These are phyloP conservation scores for Jaculus jaculus DNA, from an alignment of 2,113 vertebrate species.

Conservation along the genomic window DNA sequence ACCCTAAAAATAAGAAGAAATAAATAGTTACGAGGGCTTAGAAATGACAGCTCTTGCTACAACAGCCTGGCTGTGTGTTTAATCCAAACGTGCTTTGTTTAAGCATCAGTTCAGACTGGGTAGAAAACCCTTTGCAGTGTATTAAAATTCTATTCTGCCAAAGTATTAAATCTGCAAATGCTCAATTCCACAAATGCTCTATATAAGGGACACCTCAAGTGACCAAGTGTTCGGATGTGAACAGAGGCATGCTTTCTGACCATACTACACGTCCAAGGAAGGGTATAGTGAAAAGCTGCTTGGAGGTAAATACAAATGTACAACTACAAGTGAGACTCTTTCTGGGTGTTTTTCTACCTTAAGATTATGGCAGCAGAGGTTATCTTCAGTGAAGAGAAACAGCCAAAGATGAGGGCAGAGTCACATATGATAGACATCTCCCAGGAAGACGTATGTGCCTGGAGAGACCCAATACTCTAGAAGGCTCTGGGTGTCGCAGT, in stretches of 20 bases:
- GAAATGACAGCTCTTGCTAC: conserved; percentile 28
- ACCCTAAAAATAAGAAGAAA: conserved; percentile 88
- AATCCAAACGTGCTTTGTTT: conserved; percentile 61
- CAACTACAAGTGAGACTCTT: background rate
- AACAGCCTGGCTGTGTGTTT: conserved; percentile 43
- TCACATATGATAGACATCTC: background rate
- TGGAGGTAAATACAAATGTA: background rate
- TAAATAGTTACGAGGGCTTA: conserved; percentile 63
- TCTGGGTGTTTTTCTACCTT: background rate
- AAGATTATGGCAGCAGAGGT: accelerated
- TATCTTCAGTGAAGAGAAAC: conserved; percentile 6
- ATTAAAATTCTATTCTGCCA: background rate
- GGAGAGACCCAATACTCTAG: background rate
- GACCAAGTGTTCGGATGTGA: background rate
- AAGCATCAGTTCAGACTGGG: conserved; percentile 53
- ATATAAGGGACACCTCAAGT: background rate
- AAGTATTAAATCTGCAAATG: background rate
- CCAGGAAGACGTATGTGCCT: background rate
- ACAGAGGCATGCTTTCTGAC: background rate
- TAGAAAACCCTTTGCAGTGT: conserved; percentile 39
- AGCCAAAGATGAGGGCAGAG: background rate
- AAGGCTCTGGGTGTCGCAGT: background rate
- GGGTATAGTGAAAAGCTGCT: background rate
- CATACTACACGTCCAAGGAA: background rate
- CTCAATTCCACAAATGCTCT: background rate